Conservation (phyloP, 1,140 invertebrate genomes). For the Leptinotarsa texana region DNA sequence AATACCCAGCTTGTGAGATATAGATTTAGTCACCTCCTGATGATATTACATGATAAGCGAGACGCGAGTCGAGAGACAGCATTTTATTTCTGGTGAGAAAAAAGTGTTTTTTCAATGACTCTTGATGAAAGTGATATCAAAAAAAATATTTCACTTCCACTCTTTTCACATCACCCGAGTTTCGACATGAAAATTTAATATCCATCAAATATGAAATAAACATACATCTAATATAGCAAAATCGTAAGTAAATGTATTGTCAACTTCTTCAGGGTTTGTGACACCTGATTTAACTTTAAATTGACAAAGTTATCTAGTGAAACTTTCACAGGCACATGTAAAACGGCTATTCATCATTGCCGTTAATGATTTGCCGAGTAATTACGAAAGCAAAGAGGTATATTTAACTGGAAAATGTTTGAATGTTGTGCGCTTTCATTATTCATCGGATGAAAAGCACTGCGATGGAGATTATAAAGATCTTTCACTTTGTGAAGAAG, state of each 20-base stretch:
- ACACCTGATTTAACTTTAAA: constrained; percentile 19
- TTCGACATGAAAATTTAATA: no score
- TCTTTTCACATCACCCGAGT: no score
- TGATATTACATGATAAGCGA: no score
- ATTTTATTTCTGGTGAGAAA: no score
- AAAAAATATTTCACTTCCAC: no score
- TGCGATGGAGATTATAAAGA: background rate
- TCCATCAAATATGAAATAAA: no score
- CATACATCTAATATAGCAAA: background rate
- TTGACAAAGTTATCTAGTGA: constrained; percentile 13
- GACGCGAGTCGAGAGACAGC: no score
- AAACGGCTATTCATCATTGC: constrained; percentile 16
- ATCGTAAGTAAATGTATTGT: background rate
- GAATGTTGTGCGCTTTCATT: background rate
- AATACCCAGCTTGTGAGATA: no score
- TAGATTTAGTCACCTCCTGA: no score
- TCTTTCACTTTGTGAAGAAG: background rate
- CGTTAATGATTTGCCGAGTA: constrained; percentile 9
- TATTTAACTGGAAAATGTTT: constrained; percentile 14
- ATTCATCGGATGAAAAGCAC: background rate
- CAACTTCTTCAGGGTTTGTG: constrained; percentile 14
- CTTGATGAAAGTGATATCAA: no score
- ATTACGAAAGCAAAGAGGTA: constrained; percentile 9
- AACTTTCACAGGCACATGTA: constrained; percentile 13
- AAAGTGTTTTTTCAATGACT: no score